Evolutionary conservation across 2,888 invertebrate genomes (phyloP), one percentile per base, ranked within the genome.

Genomic region (Napeogenes inachia): DNA sequence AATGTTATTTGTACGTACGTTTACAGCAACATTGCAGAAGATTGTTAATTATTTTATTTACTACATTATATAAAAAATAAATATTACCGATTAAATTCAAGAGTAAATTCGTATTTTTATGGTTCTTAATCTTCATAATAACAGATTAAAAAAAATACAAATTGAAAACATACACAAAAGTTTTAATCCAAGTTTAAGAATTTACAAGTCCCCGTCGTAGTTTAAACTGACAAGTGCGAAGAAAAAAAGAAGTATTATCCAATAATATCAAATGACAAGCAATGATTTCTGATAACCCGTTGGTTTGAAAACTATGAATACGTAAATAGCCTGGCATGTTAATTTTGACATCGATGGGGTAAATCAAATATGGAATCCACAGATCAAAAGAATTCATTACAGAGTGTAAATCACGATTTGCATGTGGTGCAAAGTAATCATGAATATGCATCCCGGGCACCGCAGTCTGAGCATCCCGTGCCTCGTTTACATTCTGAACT

Each of bases 321-420:
- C 79, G 76, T 84, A 89, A 88, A 86, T 71, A 82, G 79, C 80
- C 78, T 87, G 42, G 79, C 85, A 85, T 84, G 84, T 80, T 85
- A 82, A 82, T 80, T 77, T 81, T 77, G 77, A 84, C 86, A 83
- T 86, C 82, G 88, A 87, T 85, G 85, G 89, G 86, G 84, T 86
- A 89, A 90, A 89, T 89, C 90, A 89, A 89, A 90, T 89, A 89
- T 89, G 82, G 89, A 87, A 89, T 89, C 82, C 85, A 83, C 88
- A 90, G 89, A 90, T 90, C 90, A 90, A 90, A 90, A 90, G 90
- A 90, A 90, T 90, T 89, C 89, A 90, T 90, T 90, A 90, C 89
- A 88, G 84, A 88, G 89, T 90, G 89, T 89, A 89, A 89, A 90
- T 89, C 88, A 83, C 79, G 80, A 89, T 90, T 90, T 90, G 90